Conservation (phyloP, 2,113 vertebrate species). For the Colius striatus region DNA sequence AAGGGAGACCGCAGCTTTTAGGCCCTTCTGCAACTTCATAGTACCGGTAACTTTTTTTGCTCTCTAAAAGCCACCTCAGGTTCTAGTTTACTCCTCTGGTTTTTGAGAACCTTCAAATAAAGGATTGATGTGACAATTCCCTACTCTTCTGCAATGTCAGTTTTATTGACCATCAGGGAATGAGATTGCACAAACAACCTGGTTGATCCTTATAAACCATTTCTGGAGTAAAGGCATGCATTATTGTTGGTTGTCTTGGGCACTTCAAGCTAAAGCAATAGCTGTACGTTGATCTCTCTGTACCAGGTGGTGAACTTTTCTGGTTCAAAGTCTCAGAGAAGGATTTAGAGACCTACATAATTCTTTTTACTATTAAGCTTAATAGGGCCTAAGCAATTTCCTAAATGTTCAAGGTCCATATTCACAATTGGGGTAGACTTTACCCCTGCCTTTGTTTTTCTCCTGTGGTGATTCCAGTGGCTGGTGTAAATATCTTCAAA, state of each 20-base stretch:
- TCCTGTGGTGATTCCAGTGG: not conserved
- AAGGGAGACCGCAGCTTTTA: not conserved
- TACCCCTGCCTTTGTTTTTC: not conserved
- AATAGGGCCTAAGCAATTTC: not conserved
- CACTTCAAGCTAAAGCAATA: not conserved
- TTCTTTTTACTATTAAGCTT: not conserved
- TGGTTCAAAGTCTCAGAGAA: not conserved
- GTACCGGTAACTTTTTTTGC: not conserved
- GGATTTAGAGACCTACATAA: not conserved
- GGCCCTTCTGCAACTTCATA: not conserved
- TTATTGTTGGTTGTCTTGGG: not conserved
- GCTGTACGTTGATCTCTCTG: not conserved
- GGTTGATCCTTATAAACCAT: not conserved
- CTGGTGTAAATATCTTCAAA: not conserved
- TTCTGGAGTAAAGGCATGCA: not conserved
- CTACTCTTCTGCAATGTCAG: not conserved
- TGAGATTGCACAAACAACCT: not conserved
- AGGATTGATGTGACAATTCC: not conserved
- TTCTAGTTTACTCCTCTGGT: not conserved
- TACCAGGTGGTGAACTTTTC: not conserved
- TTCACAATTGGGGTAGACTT: not conserved
- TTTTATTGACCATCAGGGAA: not conserved
- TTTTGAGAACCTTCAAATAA: not conserved
- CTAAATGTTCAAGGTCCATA: rapidly evolving
- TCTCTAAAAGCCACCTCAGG: not conserved